Base-by-base conservation (phyloP, 2,888 invertebrate species). In the Camptogramma bilineatum region DNA sequence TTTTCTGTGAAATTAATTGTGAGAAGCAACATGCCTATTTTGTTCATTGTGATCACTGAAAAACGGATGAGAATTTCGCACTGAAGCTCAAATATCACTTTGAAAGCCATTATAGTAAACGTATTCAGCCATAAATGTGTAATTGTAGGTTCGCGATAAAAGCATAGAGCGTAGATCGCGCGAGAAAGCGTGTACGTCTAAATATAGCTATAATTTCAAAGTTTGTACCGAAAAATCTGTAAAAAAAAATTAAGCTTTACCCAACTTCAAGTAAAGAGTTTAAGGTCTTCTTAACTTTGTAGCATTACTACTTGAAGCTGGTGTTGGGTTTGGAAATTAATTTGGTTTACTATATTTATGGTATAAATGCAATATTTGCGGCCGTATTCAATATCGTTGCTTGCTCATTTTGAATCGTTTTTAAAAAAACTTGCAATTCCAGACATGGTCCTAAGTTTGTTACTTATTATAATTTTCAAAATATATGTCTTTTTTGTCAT, bases 351-450 rank as follows among this genome's bases (percentile, higher is more conserved):
- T 79, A 69, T 70, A 19, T 75, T 80, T 79, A 76, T 73, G 74
- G 76, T 74, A 75, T 75, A 66, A 76, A 77, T 80, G 77, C 79
- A 82, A 82, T 80, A 82, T 68, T 55, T 48, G 47, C 17, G 7
- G 18, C 28, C 48, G 52, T 60, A 52, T 56, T 60, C 42, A 44
- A 55, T 13, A 54, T 34, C 19, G 16, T 28, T n/a, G 28, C 50
- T 44, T 46, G 19, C n/a, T 24, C 34, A 58, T 51, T 58, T 57
- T 31, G 16, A 28, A 48, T 19, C 0, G 8, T 4, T 2, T 34
- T 34, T 1, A 8, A 4, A 10, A 34, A 34, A 34, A 4, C 5
- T 44, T 0, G 7, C n/a, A n/a, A n/a, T n/a, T n/a, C n/a, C n/a
- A n/a, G n/a, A n/a, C n/a, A n/a, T n/a, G n/a, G n/a, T n/a, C n/a